These are phyloP conservation scores for Tiphia femorata DNA, from an alignment of 2,888 invertebrate species.

Conservation along the genomic window DNA sequence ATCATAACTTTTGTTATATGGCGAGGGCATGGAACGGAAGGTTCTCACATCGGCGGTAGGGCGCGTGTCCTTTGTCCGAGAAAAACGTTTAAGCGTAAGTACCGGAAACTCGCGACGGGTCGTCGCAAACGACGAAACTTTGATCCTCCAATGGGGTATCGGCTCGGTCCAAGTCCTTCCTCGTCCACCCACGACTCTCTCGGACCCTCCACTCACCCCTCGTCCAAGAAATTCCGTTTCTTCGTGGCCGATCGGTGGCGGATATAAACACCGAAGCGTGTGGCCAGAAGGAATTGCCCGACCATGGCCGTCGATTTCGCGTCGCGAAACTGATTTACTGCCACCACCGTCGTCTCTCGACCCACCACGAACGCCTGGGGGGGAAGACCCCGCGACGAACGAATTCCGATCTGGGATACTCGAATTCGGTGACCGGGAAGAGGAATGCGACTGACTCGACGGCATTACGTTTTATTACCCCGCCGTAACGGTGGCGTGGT, in stretches of 20 bases:
- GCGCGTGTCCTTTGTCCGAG: constrained; percentile 21
- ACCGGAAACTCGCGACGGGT: constrained; percentile 1
- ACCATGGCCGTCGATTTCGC: constrained; percentile 23
- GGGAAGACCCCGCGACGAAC: constrained; percentile 32
- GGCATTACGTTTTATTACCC: constrained; percentile 31
- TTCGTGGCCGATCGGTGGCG: constrained; percentile 5
- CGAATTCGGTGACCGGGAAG: constrained; percentile 24
- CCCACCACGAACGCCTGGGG: constrained; percentile 7
- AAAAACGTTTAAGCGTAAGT: constrained; percentile 23
- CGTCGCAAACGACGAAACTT: constrained; percentile 33
- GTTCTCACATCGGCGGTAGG: constrained; percentile 6
- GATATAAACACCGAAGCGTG: neutral
- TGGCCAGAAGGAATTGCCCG: neutral
- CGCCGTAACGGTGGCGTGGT: neutral
- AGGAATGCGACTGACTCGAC: constrained; percentile 42
- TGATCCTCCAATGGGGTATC: constrained; percentile 23
- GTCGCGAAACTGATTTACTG: constrained; percentile 35
- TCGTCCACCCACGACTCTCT: too few species aligned
- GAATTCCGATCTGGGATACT: constrained; percentile 30
- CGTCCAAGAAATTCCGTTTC: constrained; percentile 29
- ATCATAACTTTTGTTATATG: constrained; percentile 28
- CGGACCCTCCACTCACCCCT: too few species aligned
- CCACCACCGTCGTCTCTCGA: constrained; percentile 7
- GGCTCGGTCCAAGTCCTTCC: too few species aligned
- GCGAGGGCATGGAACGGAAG: constrained; percentile 5